phyloP scores from a whole-genome alignment of 1,140 invertebrate genomes.

The Lasioglossum baleicum region DNA sequence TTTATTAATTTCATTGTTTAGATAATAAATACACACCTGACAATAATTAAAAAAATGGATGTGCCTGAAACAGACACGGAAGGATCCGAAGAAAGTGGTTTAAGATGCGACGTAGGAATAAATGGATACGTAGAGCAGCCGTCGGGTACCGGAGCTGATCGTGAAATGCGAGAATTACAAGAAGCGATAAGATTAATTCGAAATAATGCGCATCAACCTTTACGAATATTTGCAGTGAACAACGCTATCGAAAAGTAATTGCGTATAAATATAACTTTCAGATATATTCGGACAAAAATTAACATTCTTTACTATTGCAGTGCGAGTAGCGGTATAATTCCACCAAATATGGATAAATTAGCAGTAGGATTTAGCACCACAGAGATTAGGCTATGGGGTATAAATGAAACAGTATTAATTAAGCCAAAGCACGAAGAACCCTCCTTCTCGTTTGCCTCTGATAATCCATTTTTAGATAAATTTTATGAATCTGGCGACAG shows the following conservation, averaged over 20 bases:
- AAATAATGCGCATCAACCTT: constrained; percentile 80
- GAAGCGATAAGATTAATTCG: constrained; percentile 82
- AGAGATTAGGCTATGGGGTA: constrained; percentile 83
- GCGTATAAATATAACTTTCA: constrained; percentile 29
- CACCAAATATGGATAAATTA: constrained; percentile 81
- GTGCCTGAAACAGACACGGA: constrained; percentile 68
- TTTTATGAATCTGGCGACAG: constrained; percentile 58
- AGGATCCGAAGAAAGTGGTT: constrained; percentile 61
- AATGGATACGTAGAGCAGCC: constrained; percentile 82
- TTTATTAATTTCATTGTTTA: constrained; percentile 45
- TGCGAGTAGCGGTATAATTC: constrained; percentile 81
- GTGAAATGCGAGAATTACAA: constrained; percentile 82
- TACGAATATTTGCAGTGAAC: constrained; percentile 82
- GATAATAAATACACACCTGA: constrained; percentile 78
- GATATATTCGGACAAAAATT: not conserved
- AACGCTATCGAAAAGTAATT: constrained; percentile 82
- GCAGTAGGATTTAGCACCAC: constrained; percentile 83
- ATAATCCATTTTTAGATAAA: constrained; percentile 62
- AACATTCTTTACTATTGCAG: constrained; percentile 70
- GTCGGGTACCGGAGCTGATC: constrained; percentile 80
- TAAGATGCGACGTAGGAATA: constrained; percentile 67
- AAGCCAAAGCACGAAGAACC: constrained; percentile 67
- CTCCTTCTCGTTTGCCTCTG: constrained; percentile 67
- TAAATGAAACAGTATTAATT: constrained; percentile 82
- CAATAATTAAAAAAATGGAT: constrained; percentile 75